Evolutionary conservation across 2,797 vertebrate genomes (phyloP).

Genomic region (Gymnothorax reevesii): DNA sequence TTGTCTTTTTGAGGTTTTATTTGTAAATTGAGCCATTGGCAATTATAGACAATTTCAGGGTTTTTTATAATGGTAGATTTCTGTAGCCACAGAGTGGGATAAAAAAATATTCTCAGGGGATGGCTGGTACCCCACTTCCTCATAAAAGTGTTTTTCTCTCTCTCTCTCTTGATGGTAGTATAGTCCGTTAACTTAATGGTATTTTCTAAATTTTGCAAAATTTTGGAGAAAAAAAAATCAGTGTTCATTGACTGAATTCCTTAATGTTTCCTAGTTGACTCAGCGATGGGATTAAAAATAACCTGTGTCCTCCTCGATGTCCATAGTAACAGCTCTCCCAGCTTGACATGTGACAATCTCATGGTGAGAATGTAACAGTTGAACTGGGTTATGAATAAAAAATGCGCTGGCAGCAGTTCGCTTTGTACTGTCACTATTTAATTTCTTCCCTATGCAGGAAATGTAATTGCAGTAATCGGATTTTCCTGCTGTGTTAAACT

Average conservation of each 20-base stretch:
- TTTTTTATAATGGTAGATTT: neutral
- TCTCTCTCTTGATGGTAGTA: conserved; percentile 63
- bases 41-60: neutral
- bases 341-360: conserved; percentile 4
- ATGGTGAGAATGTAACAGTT: conserved; percentile 2
- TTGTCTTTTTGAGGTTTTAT: conserved; percentile 55
- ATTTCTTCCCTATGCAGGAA: neutral
- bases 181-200: conserved; percentile 75
- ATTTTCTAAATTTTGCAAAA: conserved; percentile 81
- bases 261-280: conserved; percentile 16
- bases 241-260: conserved; percentile 33
- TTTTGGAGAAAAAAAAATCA: conserved; percentile 61
- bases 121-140: conserved; percentile 66
- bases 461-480: neutral
- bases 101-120: conserved; percentile 72
- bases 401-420: conserved; percentile 14
- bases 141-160: conserved; percentile 63
- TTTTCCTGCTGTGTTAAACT: neutral
- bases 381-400: conserved; percentile 15
- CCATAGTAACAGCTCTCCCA: neutral
- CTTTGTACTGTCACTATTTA: neutral
- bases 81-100: conserved; percentile 50
- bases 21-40: conserved; percentile 16
- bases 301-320: neutral
- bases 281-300: neutral